Evolutionary conservation across 2,113 vertebrate genomes (phyloP).

Genomic region (Apteryx owenii): DNA sequence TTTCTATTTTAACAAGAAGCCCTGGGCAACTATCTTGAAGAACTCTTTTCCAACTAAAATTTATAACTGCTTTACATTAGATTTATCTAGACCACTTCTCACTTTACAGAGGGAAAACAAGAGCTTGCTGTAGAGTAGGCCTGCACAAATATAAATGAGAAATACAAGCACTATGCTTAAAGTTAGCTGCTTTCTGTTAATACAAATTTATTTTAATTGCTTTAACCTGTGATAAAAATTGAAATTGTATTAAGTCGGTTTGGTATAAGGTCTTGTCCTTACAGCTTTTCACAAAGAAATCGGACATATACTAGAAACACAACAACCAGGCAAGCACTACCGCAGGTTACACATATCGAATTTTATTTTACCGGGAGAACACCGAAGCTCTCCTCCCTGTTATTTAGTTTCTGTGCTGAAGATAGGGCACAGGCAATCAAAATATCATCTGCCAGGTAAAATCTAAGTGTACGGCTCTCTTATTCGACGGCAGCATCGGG

Average conservation of each 20-base stretch:
- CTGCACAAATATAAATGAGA: background rate
- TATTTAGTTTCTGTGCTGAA: background rate
- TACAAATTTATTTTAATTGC: fast-evolving
- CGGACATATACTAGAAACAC: fast-evolving
- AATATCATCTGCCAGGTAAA: background rate
- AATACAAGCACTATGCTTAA: background rate
- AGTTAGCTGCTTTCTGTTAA: background rate
- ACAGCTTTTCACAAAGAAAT: background rate
- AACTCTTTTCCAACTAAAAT: background rate
- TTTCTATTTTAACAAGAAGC: conserved; percentile 44
- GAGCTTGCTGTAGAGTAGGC: background rate
- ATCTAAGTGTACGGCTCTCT: background rate
- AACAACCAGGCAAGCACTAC: fast-evolving
- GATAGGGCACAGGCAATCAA: background rate
- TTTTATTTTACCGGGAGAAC: fast-evolving
- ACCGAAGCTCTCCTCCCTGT: fast-evolving
- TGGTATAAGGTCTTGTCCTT: background rate
- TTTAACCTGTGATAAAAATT: background rate
- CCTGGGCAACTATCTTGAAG: conserved; percentile 33
- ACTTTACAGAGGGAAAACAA: background rate
- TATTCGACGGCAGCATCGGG: background rate
- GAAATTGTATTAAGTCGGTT: background rate
- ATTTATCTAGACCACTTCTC: background rate
- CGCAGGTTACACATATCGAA: fast-evolving
- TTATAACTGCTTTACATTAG: background rate